phyloP scores from a whole-genome alignment of 2,113 vertebrate species.

The Empidonax traillii region DNA sequence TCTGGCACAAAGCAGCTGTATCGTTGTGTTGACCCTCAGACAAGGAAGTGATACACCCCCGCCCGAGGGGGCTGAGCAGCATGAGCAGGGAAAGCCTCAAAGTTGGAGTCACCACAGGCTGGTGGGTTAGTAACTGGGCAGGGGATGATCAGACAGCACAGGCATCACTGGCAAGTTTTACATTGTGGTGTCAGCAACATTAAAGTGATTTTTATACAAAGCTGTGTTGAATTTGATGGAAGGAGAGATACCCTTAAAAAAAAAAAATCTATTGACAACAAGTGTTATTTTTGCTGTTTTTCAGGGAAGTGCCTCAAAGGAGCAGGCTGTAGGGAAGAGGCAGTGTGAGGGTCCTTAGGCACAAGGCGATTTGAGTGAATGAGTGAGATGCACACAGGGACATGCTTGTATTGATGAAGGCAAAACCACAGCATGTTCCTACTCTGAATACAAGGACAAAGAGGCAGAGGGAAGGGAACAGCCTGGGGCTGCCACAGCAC shows the following conservation, averaged over 20 bases:
- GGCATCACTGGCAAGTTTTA: background rate
- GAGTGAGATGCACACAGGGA: background rate
- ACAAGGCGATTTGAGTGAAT: background rate
- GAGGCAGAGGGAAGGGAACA: background rate
- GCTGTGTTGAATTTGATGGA: background rate
- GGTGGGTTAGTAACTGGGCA: background rate
- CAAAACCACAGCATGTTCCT: fast-evolving
- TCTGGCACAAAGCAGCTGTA: background rate
- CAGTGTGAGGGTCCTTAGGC: fast-evolving
- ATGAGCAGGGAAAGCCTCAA: background rate
- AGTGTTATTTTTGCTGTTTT: background rate
- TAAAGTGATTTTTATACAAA: background rate
- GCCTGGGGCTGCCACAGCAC: background rate
- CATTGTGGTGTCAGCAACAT: fast-evolving
- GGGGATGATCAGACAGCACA: background rate
- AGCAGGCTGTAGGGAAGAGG: background rate
- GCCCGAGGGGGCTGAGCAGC: background rate
- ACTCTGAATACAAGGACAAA: fast-evolving
- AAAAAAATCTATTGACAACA: background rate
- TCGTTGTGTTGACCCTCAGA: background rate
- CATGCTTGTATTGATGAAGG: fast-evolving
- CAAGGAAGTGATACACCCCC: background rate
- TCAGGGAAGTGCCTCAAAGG: background rate
- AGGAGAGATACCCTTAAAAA: background rate
- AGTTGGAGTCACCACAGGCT: fast-evolving